Conservation (phyloP, 2,113 vertebrate genomes). For the Hippocampus zosterae region DNA sequence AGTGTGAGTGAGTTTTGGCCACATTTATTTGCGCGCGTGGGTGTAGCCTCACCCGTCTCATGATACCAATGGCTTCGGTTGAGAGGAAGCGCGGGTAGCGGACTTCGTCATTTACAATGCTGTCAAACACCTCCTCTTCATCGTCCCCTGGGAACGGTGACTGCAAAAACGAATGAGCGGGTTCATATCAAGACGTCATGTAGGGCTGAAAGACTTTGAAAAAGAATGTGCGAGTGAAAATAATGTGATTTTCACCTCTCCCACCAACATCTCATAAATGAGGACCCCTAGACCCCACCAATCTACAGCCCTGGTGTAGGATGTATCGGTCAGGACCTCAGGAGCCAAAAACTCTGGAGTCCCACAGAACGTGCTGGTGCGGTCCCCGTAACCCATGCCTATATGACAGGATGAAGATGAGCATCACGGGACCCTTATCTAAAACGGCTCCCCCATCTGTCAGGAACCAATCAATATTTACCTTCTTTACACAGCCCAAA, state of each 20-base stretch:
- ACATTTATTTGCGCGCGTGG: not conserved
- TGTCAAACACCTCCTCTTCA: slow-evolving; percentile 98
- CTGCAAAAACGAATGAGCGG: slow-evolving; percentile 57
- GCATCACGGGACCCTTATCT: not conserved
- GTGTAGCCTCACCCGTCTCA: slow-evolving; percentile 84
- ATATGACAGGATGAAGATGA: not conserved
- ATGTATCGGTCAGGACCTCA: slow-evolving; percentile 94
- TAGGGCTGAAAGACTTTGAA: too few relatives aligned
- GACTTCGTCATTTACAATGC: slow-evolving; percentile 98
- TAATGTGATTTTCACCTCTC: slow-evolving; percentile 82
- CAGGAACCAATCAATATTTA: slow-evolving; percentile 38
- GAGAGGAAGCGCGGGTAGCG: slow-evolving; percentile 95
- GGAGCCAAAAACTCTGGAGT: slow-evolving; percentile 97
- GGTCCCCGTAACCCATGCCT: slow-evolving; percentile 97
- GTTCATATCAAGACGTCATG: not conserved
- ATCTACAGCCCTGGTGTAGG: slow-evolving; percentile 93
- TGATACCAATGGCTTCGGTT: slow-evolving; percentile 92
- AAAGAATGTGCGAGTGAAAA: too few relatives aligned
- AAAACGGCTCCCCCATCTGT: not conserved
- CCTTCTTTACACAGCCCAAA: slow-evolving; percentile 99
- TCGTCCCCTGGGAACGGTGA: slow-evolving; percentile 98
- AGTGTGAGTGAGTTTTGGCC: slow-evolving; percentile 6
- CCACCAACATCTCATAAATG: slow-evolving; percentile 97
- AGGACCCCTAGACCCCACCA: slow-evolving; percentile 98
- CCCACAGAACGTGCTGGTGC: slow-evolving; percentile 96